Conservation (phyloP, 2,888 invertebrate genomes). For the Parnassius smintheus region DNA sequence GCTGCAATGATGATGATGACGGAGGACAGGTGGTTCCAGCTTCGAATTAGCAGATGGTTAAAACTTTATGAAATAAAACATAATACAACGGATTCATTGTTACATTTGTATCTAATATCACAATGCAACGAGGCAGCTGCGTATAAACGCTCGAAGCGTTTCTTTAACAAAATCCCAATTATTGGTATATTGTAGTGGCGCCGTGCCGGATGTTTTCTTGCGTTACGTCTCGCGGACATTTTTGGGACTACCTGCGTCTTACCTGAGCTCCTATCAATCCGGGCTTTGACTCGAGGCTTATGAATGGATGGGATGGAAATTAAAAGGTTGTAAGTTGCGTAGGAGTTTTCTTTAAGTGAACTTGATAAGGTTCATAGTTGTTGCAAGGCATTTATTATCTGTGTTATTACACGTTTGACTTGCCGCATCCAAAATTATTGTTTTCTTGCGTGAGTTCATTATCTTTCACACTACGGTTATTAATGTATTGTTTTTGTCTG, state of each 20-base stretch:
- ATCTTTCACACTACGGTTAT: too few relatives aligned
- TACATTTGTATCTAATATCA: not conserved
- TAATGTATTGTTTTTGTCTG: too few relatives aligned
- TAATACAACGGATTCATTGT: not conserved
- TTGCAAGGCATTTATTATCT: not conserved
- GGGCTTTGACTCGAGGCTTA: conserved; percentile 8
- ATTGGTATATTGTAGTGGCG: conserved; percentile 19
- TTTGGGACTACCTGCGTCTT: conserved; percentile 14
- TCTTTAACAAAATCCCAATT: conserved; percentile 18
- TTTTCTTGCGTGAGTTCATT: conserved; percentile 12
- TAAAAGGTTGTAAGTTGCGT: not conserved
- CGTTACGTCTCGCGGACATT: conserved; percentile 6
- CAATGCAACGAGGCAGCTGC: conserved; percentile 20
- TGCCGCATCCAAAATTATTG: conserved; percentile 13
- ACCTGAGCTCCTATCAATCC: conserved; percentile 14
- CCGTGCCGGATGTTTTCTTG: conserved; percentile 19
- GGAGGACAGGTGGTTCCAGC: not conserved
- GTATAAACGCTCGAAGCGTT: not conserved
- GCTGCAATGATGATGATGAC: too few relatives aligned
- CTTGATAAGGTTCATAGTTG: not conserved
- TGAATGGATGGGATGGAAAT: not conserved
- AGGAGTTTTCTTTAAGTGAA: not conserved
- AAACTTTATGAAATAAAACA: not conserved
- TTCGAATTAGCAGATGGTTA: not conserved
- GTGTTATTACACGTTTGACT: conserved; percentile 16